Base-by-base conservation (phyloP, 1,140 invertebrate species). In the Bicyclus anynana region DNA sequence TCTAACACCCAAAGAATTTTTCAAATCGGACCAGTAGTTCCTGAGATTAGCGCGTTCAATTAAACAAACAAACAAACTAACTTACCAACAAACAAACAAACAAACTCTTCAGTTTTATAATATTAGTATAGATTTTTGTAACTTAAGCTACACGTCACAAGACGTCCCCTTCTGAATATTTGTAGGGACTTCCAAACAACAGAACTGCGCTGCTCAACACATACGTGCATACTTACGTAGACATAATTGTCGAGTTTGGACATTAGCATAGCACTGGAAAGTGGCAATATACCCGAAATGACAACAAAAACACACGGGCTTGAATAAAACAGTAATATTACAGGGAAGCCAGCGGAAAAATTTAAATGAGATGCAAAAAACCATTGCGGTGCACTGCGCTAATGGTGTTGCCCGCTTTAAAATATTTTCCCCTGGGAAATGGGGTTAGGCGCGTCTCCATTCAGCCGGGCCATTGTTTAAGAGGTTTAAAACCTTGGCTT, bases 351-450 rank as follows among this genome's bases (percentile, higher is more conserved):
- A 47, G 54, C 50, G 65, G 60, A 67, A 70, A 70, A 70, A 71
- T 67, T 71, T 65, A 71, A 71, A 71, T 71, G 67, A 71, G 65
- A 62, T 60, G 65, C 68, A 67, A 71, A 67, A 69, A 67, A 63
- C 37, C 53, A 59, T 59, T 58, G 54, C 62, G 59, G 58, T 48
- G 53, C 61, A 55, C 58, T 62, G 57, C 60, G 52, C 65, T 72
- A 68, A 72, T 69, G 62, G 68, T 65, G 66, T 72, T 69, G 62
- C 66, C 54, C 53, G 60, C 61, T 65, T 69, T 59, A 65, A 72
- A 66, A 70, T 67, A 69, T 73, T 67, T 72, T 62, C 61, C 58
- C 59, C 55, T 49, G 53, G 59, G 55, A 69, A 72, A 69, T 59
- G 60, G 68, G 64, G 62, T 69, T 61, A 69, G 57, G 62, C 65